phyloP scores from a whole-genome alignment of 2,113 vertebrate genomes.

The Glareola pratincola region DNA sequence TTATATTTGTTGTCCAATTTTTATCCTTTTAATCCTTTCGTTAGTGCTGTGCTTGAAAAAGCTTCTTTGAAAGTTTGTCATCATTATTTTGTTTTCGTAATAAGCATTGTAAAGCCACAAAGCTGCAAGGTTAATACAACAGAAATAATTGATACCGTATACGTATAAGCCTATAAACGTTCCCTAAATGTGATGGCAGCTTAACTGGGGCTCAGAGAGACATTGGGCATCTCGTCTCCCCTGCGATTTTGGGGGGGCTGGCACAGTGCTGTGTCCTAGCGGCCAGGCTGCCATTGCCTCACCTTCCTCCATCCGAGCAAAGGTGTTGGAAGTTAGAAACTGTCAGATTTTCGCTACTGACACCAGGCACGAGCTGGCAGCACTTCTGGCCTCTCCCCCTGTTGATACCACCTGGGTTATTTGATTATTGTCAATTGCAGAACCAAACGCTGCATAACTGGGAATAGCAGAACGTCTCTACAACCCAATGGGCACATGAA shows the following conservation, averaged over 20 bases:
- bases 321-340: not conserved
- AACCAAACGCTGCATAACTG: not conserved
- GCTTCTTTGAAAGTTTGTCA: not conserved
- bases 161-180: not conserved
- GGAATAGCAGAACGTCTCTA: not conserved
- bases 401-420: not conserved
- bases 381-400: not conserved
- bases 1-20: not conserved
- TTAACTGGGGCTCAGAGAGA: not conserved
- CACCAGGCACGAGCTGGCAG: not conserved
- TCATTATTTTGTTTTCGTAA: not conserved
- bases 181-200: not conserved
- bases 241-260: not conserved
- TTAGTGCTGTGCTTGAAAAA: not conserved
- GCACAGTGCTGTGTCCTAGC: not conserved
- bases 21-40: not conserved
- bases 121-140: not conserved
- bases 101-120: not conserved
- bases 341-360: not conserved
- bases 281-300: not conserved
- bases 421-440: not conserved
- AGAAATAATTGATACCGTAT: not conserved
- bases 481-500: not conserved
- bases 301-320: not conserved
- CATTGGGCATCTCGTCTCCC: not conserved